Percentiles rank a stretch among this genome's conserved stretches.
Evolutionary conservation across 2,113 vertebrate genomes (phyloP).

Genomic region (Eptesicus fuscus): DNA sequence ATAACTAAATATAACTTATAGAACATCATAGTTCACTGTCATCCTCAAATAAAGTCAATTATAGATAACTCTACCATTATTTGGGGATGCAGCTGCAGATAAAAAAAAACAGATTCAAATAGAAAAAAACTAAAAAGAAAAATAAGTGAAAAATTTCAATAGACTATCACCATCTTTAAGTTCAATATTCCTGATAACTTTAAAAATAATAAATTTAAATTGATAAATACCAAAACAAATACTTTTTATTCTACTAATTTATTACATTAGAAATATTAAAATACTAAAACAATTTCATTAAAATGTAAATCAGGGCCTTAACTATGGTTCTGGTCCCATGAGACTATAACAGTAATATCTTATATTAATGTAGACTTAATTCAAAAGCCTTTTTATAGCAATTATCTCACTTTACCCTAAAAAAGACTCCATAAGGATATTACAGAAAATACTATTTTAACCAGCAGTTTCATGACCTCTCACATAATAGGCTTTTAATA

Average conservation of each 20-base stretch:
- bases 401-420: conserved; percentile 24
- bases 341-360: not conserved
- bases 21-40: not conserved
- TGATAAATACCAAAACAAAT: conserved; percentile 29
- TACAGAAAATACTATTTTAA: conserved; percentile 40
- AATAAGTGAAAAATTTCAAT: conserved; percentile 25
- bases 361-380: not conserved
- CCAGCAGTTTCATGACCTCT: not conserved
- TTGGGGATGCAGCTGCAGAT: not conserved
- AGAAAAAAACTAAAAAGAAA: conserved; percentile 22
- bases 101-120: conserved; percentile 20
- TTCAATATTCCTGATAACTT: not conserved
- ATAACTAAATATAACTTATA: not conserved
- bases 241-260: conserved; percentile 11
- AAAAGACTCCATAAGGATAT: conserved; percentile 18
- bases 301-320: conserved; percentile 15
- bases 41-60: not conserved
- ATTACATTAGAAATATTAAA: conserved; percentile 4
- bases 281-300: not conserved
- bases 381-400: conserved; percentile 13
- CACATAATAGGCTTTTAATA: not conserved
- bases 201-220: not conserved
- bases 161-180: not conserved
- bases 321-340: not conserved
- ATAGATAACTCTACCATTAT: not conserved